Evolutionary conservation across 2,888 invertebrate species (phyloP).

Genomic region (Ichneumon xanthorius): DNA sequence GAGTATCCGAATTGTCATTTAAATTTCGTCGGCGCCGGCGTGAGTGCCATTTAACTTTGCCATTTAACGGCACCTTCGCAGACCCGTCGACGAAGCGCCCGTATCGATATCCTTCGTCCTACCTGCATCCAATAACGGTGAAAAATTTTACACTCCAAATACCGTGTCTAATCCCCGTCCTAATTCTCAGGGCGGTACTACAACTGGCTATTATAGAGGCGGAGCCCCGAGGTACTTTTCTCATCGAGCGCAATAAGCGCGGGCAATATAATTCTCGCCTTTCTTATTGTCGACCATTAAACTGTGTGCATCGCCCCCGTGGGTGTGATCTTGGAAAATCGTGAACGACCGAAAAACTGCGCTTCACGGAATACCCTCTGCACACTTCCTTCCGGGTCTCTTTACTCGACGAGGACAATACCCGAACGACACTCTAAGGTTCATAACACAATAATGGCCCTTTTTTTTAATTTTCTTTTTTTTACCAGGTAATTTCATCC

Average conservation of each 20-base stretch:
- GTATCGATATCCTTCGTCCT: conserved; percentile 29
- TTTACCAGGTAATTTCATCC: conserved; percentile 19
- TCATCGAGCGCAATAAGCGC: conserved; percentile 38
- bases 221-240: background rate
- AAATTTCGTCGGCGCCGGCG: conserved; percentile 9
- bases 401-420: conserved; percentile 32
- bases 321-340: conserved; percentile 34
- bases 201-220: background rate
- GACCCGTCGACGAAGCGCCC: conserved; percentile 4
- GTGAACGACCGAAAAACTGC: conserved; percentile 22
- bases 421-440: conserved; percentile 47
- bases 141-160: conserved; percentile 8
- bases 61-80: background rate
- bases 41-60: conserved; percentile 3
- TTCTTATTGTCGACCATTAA: conserved; percentile 6
- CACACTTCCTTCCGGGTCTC: conserved; percentile 18
- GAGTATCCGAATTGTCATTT: conserved; percentile 5
- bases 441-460: conserved; percentile 47
- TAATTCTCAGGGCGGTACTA: conserved; percentile 24
- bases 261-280: conserved; percentile 11
- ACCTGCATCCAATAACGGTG: conserved; percentile 18
- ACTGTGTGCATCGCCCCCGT: conserved; percentile 24
- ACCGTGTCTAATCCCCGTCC: conserved; percentile 4
- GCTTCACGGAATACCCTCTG: conserved; percentile 3
- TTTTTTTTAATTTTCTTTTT: conserved; percentile 14